Percentiles rank a stretch among this genome's conserved stretches.
Evolutionary conservation across 2,888 invertebrate genomes (phyloP).

Genomic region (Sepioteuthis lessoniana): DNA sequence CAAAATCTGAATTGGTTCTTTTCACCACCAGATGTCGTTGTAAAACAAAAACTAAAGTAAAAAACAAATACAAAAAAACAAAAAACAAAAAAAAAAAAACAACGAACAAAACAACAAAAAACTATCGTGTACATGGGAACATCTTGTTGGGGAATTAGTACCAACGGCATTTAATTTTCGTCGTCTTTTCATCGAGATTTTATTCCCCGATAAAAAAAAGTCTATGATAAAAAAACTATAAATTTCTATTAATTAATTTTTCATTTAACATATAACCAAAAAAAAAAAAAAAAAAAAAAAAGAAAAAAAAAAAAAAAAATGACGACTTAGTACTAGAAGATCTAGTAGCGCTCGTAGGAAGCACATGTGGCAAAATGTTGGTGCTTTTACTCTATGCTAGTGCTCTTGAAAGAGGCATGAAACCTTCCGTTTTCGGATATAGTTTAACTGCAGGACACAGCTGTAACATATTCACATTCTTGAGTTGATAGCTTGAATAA

Average conservation of each 20-base stretch:
- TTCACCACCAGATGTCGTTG: not conserved
- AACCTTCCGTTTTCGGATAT: no score
- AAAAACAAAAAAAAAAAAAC: not conserved
- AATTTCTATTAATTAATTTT: not conserved
- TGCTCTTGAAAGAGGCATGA: no score
- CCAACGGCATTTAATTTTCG: not conserved
- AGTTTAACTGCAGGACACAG: no score
- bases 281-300: not conserved
- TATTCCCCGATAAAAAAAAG: not conserved
- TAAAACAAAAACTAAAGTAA: no score
- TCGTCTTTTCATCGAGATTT: conserved; percentile 2
- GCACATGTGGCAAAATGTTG: no score
- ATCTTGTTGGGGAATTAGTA: not conserved
- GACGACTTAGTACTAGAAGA: no score
- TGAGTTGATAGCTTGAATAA: no score
- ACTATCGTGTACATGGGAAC: not conserved
- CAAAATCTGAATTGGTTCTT: not conserved
- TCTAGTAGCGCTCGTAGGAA: no score
- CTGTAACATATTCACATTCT: no score
- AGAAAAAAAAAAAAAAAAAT: no score
- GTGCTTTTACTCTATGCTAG: no score
- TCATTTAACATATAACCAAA: not conserved
- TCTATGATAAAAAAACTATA: not conserved
- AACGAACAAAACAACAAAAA: not conserved
- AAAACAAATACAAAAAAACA: not conserved